Evolutionary conservation across 53 echinoderm and acorn worm species (phyloP), one percentile per base, ranked within the genome.

Genomic region (Patiria pectinifera): DNA sequence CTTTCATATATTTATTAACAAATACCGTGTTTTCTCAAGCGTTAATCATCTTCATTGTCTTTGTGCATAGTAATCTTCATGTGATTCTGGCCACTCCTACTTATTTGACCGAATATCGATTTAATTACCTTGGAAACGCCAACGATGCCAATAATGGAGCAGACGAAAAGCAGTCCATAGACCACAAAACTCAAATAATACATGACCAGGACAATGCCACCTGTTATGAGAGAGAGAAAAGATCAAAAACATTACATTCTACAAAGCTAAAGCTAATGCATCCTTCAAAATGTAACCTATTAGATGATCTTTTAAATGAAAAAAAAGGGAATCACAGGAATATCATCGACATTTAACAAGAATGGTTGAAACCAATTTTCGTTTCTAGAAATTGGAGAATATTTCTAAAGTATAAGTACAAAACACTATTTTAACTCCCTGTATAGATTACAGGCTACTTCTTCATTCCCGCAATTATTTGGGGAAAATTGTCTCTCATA

Each of bases 81-180:
- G 53, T 8, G 53, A 53, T 8, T 53, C 53, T 53, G 53, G 53
- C 8, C 5, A 53, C 53, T 53, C 53, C 8, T 5, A 53, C 53
- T 53, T 6, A 53, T 53, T 53, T 1, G 53, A 53, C 53, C 8
- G 53, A 79, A 46, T 58, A 25, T 16, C 15, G 25, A 26, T 87
- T 24, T 24, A 25, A 24, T 88, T 88, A 80, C 90, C 90, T 81
- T 63, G 69, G 80, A 24, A 7, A 48, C 81, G 70, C 90, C 90
- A 16, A 90, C 61, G 9, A 90, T 81, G 23, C 45, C 59, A 19
- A 90, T 63, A 18, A 90, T 66, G 48, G 90, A 80, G 25, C 62
- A n/a, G 15, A 90, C 18, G 22, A 81, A 16, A 26, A 90, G 69
- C 14, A 69, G 22, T 48, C 47, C 62, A 43, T 80, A 90, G 4